Percentiles rank a stretch among this genome's conserved stretches.
These are phyloP conservation scores for Drosophila setosimentum DNA, from an alignment of 2,888 invertebrate species.

Conservation along the genomic window DNA sequence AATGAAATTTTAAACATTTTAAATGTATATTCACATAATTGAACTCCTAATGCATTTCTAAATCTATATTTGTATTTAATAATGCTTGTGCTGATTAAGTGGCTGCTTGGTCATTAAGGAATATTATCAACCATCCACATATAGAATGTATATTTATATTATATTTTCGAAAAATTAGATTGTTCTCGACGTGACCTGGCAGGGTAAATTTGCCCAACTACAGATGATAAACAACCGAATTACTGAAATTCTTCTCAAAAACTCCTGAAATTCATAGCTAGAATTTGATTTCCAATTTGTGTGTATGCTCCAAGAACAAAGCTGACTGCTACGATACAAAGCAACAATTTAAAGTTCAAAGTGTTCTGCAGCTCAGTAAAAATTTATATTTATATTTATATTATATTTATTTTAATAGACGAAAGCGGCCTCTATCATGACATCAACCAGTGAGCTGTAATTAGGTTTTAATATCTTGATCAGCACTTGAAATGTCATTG, in stretches of 20 bases:
- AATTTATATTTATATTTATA: no score
- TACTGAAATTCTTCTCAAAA: background rate
- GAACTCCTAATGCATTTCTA: conserved; percentile 44
- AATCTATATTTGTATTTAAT: conserved; percentile 3
- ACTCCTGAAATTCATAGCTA: background rate
- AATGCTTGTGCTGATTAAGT: background rate
- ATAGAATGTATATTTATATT: background rate
- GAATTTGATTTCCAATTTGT: background rate
- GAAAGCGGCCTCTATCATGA: background rate
- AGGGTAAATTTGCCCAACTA: background rate
- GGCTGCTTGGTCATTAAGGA: background rate
- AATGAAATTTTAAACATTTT: background rate
- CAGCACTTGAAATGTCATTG: conserved; percentile 31
- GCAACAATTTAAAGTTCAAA: background rate
- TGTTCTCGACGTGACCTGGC: background rate
- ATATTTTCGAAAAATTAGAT: background rate
- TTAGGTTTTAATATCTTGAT: conserved; percentile 5
- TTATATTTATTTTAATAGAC: background rate
- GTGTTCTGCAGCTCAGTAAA: no score
- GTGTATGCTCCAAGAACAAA: background rate
- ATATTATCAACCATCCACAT: background rate
- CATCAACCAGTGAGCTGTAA: background rate
- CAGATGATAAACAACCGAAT: background rate
- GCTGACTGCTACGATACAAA: background rate
- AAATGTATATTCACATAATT: background rate